Evolutionary conservation across 2,888 invertebrate genomes (phyloP).

Genomic region (Listrodromus nycthemerus): DNA sequence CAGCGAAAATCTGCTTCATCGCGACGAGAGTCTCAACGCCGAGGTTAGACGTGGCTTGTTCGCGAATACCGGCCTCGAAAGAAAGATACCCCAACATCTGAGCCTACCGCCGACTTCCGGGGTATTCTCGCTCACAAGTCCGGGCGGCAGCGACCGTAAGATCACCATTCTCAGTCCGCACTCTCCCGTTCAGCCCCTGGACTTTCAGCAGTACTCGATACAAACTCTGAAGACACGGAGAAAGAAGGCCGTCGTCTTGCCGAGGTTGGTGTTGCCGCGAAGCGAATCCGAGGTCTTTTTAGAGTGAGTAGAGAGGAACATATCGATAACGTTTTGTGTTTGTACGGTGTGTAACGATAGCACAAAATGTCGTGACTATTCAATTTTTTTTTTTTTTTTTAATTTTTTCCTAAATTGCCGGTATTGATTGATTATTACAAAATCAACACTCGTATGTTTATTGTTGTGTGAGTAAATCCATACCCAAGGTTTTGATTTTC

Average conservation of each 20-base stretch:
- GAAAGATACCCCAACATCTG: constrained; percentile 88
- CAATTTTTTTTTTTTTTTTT: background rate
- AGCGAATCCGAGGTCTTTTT: constrained; percentile 90
- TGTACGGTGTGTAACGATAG: constrained; percentile 30
- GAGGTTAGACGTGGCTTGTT: constrained; percentile 89
- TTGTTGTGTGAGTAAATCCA: background rate
- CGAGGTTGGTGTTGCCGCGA: constrained; percentile 90
- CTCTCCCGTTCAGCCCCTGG: constrained; percentile 90
- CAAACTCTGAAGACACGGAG: constrained; percentile 87
- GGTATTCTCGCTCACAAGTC: constrained; percentile 86
- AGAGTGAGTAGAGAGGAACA: constrained; percentile 86
- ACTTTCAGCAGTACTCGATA: constrained; percentile 86
- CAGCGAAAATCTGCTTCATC: constrained; percentile 87
- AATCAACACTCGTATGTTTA: background rate
- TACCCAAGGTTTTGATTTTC: background rate
- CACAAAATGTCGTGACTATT: background rate
- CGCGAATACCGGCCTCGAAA: constrained; percentile 87
- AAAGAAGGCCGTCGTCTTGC: constrained; percentile 91
- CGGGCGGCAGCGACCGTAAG: constrained; percentile 86
- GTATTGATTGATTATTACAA: background rate
- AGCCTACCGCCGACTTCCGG: constrained; percentile 89
- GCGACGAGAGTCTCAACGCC: constrained; percentile 87
- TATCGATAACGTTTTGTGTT: constrained; percentile 50
- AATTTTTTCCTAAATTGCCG: background rate
- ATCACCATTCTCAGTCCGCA: constrained; percentile 93